These are phyloP conservation scores for Macrotis lagotis DNA, from an alignment of 2,113 vertebrate species.

Conservation along the genomic window DNA sequence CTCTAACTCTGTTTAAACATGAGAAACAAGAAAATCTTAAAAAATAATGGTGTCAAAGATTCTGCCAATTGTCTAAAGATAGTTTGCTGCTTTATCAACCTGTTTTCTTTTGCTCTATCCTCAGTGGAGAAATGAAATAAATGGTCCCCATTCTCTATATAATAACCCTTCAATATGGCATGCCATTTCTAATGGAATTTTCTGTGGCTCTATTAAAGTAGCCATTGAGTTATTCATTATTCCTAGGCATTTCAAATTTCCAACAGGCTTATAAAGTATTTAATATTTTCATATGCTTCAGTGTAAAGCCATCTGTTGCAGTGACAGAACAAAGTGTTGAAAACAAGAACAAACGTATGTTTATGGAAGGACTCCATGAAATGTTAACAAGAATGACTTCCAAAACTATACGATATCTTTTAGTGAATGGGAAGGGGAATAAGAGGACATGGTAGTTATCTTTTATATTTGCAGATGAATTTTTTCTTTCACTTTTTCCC, in stretches of 20 bases:
- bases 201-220: not conserved
- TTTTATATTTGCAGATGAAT: constrained; percentile 54
- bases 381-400: constrained; percentile 67
- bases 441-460: constrained; percentile 36
- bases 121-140: not conserved
- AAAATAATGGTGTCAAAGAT: not conserved
- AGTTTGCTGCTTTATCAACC: too few species aligned
- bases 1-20: constrained; percentile 23
- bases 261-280: constrained; percentile 79
- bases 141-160: not conserved
- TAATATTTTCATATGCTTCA: constrained; percentile 84
- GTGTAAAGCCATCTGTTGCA: constrained; percentile 83
- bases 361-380: constrained; percentile 75
- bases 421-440: constrained; percentile 60
- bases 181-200: not conserved
- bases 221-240: constrained; percentile 9
- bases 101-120: not conserved
- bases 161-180: too few species aligned
- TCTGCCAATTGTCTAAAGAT: not conserved
- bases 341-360: constrained; percentile 79
- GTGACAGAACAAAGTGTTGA: constrained; percentile 78
- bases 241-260: constrained; percentile 71
- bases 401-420: constrained; percentile 58
- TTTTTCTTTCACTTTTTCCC: not conserved
- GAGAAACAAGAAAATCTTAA: constrained; percentile 33